Conservation (phyloP, 1,140 invertebrate genomes). For the Caenorhabditis tropicalis region DNA sequence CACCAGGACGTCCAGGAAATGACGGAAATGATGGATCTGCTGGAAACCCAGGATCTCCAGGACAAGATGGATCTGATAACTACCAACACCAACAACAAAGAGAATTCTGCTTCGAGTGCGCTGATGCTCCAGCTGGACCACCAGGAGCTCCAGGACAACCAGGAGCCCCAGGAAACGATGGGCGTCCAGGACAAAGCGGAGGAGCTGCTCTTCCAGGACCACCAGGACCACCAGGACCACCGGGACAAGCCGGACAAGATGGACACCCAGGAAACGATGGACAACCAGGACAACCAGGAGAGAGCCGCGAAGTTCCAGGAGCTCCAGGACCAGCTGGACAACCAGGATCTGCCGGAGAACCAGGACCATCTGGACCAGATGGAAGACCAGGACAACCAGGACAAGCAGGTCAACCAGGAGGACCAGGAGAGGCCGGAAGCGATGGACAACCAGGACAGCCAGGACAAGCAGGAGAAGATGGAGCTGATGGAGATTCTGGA, state of each 20-base stretch:
- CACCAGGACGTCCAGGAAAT: conserved; percentile 57
- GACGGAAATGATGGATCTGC: conserved; percentile 58
- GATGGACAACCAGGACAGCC: conserved; percentile 52
- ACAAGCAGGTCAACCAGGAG: conserved; percentile 50
- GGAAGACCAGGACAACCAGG: conserved; percentile 52
- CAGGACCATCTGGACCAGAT: conserved; percentile 52
- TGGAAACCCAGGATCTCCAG: conserved; percentile 55
- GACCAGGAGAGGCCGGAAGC: conserved; percentile 53
- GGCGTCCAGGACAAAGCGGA: conserved; percentile 49
- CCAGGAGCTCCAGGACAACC: conserved; percentile 58
- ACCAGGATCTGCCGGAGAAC: conserved; percentile 49
- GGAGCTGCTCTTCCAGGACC: conserved; percentile 53
- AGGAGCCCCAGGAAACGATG: conserved; percentile 58
- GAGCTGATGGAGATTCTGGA: conserved; percentile 51
- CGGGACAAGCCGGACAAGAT: conserved; percentile 53
- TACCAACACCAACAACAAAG: conserved; percentile 46
- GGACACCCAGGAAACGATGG: conserved; percentile 57
- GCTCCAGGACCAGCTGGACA: conserved; percentile 52
- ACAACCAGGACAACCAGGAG: conserved; percentile 54
- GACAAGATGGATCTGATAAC: conserved; percentile 54
- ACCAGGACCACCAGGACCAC: conserved; percentile 51
- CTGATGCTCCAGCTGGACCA: conserved; percentile 59
- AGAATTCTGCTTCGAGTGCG: conserved; percentile 64
- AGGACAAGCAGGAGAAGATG: conserved; percentile 49
- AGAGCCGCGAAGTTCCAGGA: conserved; percentile 46